phyloP scores from a whole-genome alignment of 2,888 invertebrate genomes.

The Formica aserva region DNA sequence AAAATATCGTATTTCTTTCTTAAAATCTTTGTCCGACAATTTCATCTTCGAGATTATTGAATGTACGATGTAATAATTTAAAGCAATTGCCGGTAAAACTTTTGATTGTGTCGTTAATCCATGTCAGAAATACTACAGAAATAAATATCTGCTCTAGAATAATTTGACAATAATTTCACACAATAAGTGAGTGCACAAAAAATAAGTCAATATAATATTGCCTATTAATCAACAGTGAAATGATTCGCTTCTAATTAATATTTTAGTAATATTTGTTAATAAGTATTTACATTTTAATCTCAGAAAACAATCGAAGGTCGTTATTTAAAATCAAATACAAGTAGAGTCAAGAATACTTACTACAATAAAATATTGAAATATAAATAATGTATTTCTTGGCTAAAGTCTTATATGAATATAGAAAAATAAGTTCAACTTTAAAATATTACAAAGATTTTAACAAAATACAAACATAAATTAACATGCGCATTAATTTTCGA shows the following conservation, averaged over 20 bases:
- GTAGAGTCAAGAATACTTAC: neutral
- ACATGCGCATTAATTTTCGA: neutral
- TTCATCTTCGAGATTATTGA: constrained; percentile 10
- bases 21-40: neutral
- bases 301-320: neutral
- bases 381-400: neutral
- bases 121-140: neutral
- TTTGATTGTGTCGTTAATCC: neutral
- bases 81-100: neutral
- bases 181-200: neutral
- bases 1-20: neutral
- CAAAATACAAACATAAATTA: neutral
- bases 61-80: constrained; percentile 43
- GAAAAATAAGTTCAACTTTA: neutral
- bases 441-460: neutral
- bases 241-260: neutral
- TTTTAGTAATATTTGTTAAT: neutral
- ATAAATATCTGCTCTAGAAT: neutral
- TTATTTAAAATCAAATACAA: neutral
- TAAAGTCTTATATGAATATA: neutral
- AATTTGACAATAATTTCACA: neutral
- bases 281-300: neutral
- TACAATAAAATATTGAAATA: neutral
- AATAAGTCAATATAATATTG: neutral
- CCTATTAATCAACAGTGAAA: neutral